Evolutionary conservation across 2,888 invertebrate genomes (phyloP).

Genomic region (Timandra comae): DNA sequence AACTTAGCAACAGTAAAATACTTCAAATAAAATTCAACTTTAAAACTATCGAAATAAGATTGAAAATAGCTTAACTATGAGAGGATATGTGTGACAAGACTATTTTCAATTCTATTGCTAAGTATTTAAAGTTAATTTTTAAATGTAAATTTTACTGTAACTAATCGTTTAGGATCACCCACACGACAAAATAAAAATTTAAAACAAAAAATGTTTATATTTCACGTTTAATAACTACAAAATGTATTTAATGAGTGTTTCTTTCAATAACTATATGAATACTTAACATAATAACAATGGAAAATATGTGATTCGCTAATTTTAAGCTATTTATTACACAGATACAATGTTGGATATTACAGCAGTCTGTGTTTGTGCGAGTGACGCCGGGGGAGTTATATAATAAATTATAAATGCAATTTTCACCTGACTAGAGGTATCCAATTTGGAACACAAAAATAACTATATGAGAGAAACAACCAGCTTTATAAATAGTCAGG

Average conservation of each 20-base stretch:
- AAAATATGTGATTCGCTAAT: constrained; percentile 52
- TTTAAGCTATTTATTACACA: too few species aligned
- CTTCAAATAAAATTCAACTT: too few species aligned
- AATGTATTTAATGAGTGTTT: constrained; percentile 16
- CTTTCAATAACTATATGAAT: constrained; percentile 17
- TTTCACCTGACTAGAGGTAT: constrained; percentile 66
- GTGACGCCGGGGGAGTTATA: neutral
- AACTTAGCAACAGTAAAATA: too few species aligned
- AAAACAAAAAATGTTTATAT: constrained; percentile 18
- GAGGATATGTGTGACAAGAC: too few species aligned
- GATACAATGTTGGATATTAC: constrained; percentile 2
- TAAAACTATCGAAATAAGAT: too few species aligned
- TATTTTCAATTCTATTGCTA: too few species aligned
- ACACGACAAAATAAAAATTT: constrained; percentile 20
- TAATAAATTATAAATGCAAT: constrained; percentile 73
- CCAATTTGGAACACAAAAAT: constrained; percentile 25
- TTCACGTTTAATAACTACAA: constrained; percentile 11
- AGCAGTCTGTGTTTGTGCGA: constrained; percentile 1
- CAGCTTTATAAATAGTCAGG: neutral
- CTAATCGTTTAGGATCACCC: too few species aligned
- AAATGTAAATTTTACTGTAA: too few species aligned
- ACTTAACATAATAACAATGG: constrained; percentile 40
- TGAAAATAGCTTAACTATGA: too few species aligned
- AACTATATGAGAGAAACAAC: neutral
- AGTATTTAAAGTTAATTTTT: too few species aligned